Conservation (phyloP, 2,797 vertebrate genomes). For the Notoglanidium macrostoma region DNA sequence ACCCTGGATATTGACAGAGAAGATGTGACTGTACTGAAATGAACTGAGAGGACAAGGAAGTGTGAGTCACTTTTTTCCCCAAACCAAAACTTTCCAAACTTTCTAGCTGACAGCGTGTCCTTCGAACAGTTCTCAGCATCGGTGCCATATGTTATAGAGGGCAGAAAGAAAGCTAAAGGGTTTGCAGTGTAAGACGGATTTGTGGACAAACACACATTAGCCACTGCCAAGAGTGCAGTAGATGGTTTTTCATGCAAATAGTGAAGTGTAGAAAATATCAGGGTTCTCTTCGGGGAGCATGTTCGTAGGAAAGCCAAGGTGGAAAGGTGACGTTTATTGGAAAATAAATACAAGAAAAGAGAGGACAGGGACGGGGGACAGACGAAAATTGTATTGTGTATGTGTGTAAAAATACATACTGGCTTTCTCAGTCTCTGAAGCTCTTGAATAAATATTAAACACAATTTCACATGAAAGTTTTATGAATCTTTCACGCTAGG, state of each 20-base stretch:
- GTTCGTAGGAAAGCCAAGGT: neutral
- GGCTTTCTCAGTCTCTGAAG: neutral
- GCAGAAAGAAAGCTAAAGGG: slow-evolving; percentile 1
- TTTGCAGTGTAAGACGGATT: slow-evolving; percentile 5
- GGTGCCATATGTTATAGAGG: slow-evolving; percentile 13
- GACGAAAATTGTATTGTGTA: neutral
- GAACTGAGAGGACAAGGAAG: neutral
- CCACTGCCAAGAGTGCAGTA: neutral
- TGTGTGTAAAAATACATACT: neutral
- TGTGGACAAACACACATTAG: slow-evolving; percentile 11
- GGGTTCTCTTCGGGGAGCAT: neutral
- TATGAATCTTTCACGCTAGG: neutral
- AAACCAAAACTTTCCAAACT: neutral
- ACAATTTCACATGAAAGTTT: neutral
- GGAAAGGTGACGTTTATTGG: slow-evolving; percentile 10
- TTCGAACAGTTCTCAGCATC: neutral
- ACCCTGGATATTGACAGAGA: too few relatives aligned
- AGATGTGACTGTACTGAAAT: neutral
- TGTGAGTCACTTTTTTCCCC: neutral
- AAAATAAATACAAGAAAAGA: slow-evolving; percentile 1
- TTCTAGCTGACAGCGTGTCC: neutral
- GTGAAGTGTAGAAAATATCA: neutral
- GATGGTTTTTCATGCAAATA: slow-evolving; percentile 20
- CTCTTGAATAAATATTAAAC: neutral
- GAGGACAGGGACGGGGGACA: neutral